phyloP scores from a whole-genome alignment of 2,113 vertebrate genomes.

The Ahaetulla prasina region DNA sequence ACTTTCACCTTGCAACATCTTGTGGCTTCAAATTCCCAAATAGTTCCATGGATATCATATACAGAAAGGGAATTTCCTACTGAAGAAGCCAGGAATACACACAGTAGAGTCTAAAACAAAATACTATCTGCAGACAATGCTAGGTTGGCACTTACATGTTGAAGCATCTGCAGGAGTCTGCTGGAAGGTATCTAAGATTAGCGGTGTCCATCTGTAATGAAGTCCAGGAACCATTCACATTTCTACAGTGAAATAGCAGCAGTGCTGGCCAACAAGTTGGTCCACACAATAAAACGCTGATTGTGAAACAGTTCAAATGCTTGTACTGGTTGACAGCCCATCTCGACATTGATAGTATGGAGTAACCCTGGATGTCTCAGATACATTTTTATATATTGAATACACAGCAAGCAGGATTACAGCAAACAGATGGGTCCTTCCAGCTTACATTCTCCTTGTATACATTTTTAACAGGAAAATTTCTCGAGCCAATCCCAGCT shows the following conservation, averaged over 20 bases:
- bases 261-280: background rate
- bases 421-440: constrained; percentile 1
- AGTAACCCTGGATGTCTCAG: constrained; percentile 23
- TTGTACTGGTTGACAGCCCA: background rate
- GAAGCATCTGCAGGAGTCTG: background rate
- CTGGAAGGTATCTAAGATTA: background rate
- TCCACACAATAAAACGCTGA: background rate
- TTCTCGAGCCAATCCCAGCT: constrained; percentile 37
- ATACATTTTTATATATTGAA: constrained; percentile 43
- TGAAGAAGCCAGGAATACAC: background rate
- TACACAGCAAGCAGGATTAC: constrained; percentile 54
- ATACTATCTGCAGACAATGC: background rate
- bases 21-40: background rate
- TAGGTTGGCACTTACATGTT: background rate
- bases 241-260: background rate
- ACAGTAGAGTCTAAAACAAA: background rate
- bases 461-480: constrained; percentile 37
- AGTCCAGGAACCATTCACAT: background rate
- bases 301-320: background rate
- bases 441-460: rapidly evolving
- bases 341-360: constrained; percentile 15
- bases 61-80: constrained; percentile 19
- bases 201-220: background rate
- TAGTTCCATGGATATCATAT: constrained; percentile 46
- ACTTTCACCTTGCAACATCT: background rate